Conservation (phyloP, 2,797 vertebrate genomes). For the Gymnothorax reevesii region DNA sequence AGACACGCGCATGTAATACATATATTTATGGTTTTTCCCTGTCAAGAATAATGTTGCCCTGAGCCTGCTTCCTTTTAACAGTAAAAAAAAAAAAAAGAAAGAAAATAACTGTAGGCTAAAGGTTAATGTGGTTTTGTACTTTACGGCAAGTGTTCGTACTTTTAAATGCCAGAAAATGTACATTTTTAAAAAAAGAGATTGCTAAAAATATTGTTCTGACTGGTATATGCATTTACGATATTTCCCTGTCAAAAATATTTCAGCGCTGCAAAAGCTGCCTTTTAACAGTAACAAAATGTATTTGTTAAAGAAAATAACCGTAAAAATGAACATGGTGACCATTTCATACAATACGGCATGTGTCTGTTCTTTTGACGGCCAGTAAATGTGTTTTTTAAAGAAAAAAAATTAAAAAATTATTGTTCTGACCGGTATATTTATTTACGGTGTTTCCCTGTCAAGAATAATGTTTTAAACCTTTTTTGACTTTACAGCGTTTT, state of each 20-base stretch:
- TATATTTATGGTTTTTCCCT: too few relatives aligned
- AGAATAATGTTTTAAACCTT: slow-evolving; percentile 25
- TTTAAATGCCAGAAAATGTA: too few relatives aligned
- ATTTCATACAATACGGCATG: slow-evolving; percentile 25
- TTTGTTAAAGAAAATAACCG: slow-evolving; percentile 20
- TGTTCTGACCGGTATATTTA: slow-evolving; percentile 34
- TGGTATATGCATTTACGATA: not conserved
- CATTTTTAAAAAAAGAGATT: too few relatives aligned
- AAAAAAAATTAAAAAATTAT: slow-evolving; percentile 26
- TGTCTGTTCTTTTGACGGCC: slow-evolving; percentile 21
- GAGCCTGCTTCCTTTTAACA: too few relatives aligned
- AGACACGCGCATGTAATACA: too few relatives aligned
- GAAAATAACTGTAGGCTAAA: too few relatives aligned
- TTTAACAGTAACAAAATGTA: slow-evolving; percentile 33
- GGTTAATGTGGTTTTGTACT: too few relatives aligned
- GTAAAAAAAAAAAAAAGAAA: too few relatives aligned
- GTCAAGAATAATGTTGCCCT: too few relatives aligned
- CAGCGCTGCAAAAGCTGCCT: not conserved
- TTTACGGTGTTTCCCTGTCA: slow-evolving; percentile 34
- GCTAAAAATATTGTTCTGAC: not conserved
- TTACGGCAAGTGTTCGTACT: too few relatives aligned
- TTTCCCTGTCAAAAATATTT: slow-evolving; percentile 12
- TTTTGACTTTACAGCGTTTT: slow-evolving; percentile 32
- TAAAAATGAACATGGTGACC: slow-evolving; percentile 22
- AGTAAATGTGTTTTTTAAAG: slow-evolving; percentile 18